Evolutionary conservation across 2,797 vertebrate genomes (phyloP), one percentile per base, ranked within the genome.

Genomic region (Avahi laniger): DNA sequence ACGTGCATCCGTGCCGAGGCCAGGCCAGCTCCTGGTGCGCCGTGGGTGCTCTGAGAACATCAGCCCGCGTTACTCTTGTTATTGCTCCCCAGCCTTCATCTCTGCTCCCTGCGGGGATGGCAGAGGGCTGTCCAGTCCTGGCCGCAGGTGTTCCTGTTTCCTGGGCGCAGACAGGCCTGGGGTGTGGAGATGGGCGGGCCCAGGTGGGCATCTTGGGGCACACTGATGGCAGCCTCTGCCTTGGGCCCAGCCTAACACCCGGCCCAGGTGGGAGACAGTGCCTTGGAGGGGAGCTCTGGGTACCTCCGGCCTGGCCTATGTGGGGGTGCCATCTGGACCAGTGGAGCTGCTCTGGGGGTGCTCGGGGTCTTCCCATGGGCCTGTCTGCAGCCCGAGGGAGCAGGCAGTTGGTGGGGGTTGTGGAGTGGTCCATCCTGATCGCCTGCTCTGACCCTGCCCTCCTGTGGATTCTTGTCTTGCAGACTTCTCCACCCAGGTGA

Each of bases 401-500:
- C 2, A 0, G 81, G 38, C 18, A 17, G 17, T 2, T 0, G 15
- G 20, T 0, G 2, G 1, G 38, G 28, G 4, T 26, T 0, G 38
- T 65, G 28, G 48, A 88, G 75, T 30, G 67, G 24, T 59, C 57
- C 57, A 11, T 1, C 1, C 52, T 79, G 76, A 57, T 17, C 15
- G 8, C 35, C 67, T 14, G 9, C 38, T 35, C 92, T 95, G 79
- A 97, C 81, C 20, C 41, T 4, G 2, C 35, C 46, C 92, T 30
- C 67, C 46, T 20, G 13, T 17, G 63, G 2, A 1, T 57, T 98
- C 73, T 96, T 98, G 43, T 96, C 70, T 80, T 95, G 7, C 99
- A 99, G 99, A 99, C 97, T 99, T 99, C 87, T 99, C 99, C 50
- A 99, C 98, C 94, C 99, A 99, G 67, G 97, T 99, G 98, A 99